Percentiles rank a stretch among this genome's conserved stretches.
Conservation (phyloP, 2,113 vertebrate species). For the Microtus ochrogaster region DNA sequence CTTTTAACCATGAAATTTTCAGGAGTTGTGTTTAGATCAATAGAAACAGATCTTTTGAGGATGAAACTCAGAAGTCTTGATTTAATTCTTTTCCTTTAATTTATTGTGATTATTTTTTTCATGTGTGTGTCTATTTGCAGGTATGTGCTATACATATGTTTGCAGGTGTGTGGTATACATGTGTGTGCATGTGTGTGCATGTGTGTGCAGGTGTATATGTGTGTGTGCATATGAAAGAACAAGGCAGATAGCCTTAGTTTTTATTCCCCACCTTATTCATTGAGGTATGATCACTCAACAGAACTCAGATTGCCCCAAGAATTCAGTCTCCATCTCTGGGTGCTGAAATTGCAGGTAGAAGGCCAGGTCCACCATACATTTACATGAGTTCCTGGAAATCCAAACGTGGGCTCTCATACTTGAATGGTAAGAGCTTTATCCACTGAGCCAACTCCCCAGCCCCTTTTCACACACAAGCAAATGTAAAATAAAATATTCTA, state of each 20-base stretch:
- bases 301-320: background rate
- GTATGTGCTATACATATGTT: background rate
- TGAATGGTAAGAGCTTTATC: background rate
- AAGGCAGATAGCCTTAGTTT: too few species aligned
- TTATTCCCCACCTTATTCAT: background rate
- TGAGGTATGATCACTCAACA: background rate
- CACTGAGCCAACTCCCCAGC: background rate
- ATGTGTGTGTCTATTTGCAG: background rate
- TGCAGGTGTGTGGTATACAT: background rate
- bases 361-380: background rate
- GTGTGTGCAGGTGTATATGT: too few species aligned
- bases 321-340: background rate
- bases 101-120: background rate
- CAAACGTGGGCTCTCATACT: too few species aligned
- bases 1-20: background rate
- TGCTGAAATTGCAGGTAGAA: background rate
- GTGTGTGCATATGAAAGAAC: background rate
- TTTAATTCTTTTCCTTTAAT: background rate
- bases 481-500: conserved; percentile 29
- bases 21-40: background rate
- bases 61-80: background rate
- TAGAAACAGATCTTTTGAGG: background rate
- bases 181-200: background rate
- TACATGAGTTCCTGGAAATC: background rate
- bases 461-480: background rate